A percentile compares a stretch with the other conserved stretches of the same genome.
phyloP scores from a whole-genome alignment of 2,888 invertebrate genomes.

The Mamestra brassicae region DNA sequence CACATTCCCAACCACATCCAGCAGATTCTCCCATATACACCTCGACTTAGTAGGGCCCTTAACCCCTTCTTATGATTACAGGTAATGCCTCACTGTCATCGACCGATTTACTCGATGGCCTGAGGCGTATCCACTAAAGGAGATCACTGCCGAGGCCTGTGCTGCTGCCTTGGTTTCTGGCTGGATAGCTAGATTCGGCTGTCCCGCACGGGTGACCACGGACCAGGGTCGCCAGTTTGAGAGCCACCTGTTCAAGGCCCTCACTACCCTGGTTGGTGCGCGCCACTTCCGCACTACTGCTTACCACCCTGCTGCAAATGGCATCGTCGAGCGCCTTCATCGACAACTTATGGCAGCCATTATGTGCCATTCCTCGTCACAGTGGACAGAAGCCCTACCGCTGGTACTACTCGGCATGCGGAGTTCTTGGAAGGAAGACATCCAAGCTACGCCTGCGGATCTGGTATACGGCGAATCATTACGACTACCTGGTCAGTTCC shows the following conservation, averaged over 20 bases:
- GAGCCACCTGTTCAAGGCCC: conserved; percentile 8
- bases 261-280: neutral
- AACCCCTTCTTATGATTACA: too few species aligned
- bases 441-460: conserved; percentile 27
- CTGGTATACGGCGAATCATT: conserved; percentile 15
- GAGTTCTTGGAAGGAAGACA: conserved; percentile 26
- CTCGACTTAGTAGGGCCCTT: too few species aligned
- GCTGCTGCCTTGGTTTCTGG: conserved; percentile 6
- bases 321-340: conserved; percentile 13
- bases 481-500: conserved; percentile 13
- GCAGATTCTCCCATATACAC: too few species aligned
- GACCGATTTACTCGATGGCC: too few species aligned
- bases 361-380: conserved; percentile 14
- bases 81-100: too few species aligned
- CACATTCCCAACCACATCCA: too few species aligned
- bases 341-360: conserved; percentile 19
- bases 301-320: conserved; percentile 16
- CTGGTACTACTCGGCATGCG: conserved; percentile 33
- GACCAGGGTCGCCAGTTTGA: too few species aligned
- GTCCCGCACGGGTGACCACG: neutral
- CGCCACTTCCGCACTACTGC: conserved; percentile 7
- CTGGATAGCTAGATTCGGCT: conserved; percentile 12
- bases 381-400: conserved; percentile 22
- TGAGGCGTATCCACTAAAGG: too few species aligned
- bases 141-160: conserved; percentile 1